phyloP scores from a whole-genome alignment of 53 echinoderm and acorn worm genomes.

The Echinarachnius parma region DNA sequence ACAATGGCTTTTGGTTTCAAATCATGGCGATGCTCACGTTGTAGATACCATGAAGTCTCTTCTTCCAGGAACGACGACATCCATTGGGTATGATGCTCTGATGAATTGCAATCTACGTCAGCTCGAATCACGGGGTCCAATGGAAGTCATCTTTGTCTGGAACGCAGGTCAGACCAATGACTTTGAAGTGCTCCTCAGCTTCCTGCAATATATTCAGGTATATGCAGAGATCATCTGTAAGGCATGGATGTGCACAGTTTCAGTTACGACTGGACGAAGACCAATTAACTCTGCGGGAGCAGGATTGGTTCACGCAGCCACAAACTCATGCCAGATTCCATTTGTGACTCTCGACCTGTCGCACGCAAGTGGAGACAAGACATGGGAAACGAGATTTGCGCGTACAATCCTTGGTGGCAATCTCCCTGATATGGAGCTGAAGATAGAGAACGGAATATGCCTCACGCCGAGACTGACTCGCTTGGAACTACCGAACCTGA shows the following conservation, averaged over 20 bases:
- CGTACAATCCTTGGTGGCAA: slow-evolving; percentile 13
- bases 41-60: slow-evolving; percentile 22
- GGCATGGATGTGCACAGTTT: slow-evolving; percentile 49
- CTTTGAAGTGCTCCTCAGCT: slow-evolving; percentile 40
- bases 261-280: slow-evolving; percentile 30
- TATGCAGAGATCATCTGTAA: slow-evolving; percentile 41
- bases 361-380: slow-evolving; percentile 38
- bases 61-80: slow-evolving; percentile 26
- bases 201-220: slow-evolving; percentile 34
- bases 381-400: slow-evolving; percentile 7
- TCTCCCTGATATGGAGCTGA: slow-evolving; percentile 30
- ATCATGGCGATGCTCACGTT: slow-evolving; percentile 31
- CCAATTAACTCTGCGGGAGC: slow-evolving; percentile 43
- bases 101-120: slow-evolving; percentile 33
- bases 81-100: slow-evolving; percentile 25
- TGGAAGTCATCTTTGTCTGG: slow-evolving; percentile 42
- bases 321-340: slow-evolving; percentile 61
- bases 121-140: slow-evolving; percentile 25
- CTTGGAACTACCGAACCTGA: slow-evolving; percentile 17
- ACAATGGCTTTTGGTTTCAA: slow-evolving; percentile 41
- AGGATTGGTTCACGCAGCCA: slow-evolving; percentile 62
- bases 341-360: slow-evolving; percentile 48
- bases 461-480: slow-evolving; percentile 56
- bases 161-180: slow-evolving; percentile 35
- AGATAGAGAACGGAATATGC: slow-evolving; percentile 29